Percentiles rank a stretch among this genome's conserved stretches.
Conservation (phyloP, 2,113 vertebrate species). For the Sinosuthora webbiana region DNA sequence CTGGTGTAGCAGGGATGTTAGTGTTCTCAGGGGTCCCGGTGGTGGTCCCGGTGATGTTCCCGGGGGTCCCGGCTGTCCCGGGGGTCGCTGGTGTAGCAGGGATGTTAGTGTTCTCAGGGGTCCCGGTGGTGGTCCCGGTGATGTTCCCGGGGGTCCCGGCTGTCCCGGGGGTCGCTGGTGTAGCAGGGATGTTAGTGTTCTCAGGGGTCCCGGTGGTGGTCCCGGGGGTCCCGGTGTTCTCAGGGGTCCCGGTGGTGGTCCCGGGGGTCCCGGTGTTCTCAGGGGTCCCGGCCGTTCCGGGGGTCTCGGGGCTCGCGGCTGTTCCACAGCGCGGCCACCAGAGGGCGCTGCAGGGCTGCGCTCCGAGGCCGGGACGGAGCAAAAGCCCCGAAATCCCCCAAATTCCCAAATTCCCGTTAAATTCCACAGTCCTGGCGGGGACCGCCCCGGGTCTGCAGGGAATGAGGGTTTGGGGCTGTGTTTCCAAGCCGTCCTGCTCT, state of each 20-base stretch:
- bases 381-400: background rate
- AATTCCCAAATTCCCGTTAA: background rate
- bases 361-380: background rate
- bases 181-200: no score
- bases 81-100: no score
- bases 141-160: no score
- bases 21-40: no score
- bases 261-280: no score
- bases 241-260: background rate
- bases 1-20: no score
- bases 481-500: background rate
- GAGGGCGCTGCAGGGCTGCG: background rate
- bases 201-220: background rate
- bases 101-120: no score
- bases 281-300: background rate
- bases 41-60: no score
- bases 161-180: no score
- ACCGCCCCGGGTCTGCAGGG: background rate
- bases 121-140: background rate
- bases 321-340: background rate
- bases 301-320: background rate
- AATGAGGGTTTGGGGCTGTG: background rate
- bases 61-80: no score
- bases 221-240: no score
- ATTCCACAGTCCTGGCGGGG: fast-evolving